Evolutionary conservation across 2,797 vertebrate species (phyloP).

Genomic region (Salmo trutta): DNA sequence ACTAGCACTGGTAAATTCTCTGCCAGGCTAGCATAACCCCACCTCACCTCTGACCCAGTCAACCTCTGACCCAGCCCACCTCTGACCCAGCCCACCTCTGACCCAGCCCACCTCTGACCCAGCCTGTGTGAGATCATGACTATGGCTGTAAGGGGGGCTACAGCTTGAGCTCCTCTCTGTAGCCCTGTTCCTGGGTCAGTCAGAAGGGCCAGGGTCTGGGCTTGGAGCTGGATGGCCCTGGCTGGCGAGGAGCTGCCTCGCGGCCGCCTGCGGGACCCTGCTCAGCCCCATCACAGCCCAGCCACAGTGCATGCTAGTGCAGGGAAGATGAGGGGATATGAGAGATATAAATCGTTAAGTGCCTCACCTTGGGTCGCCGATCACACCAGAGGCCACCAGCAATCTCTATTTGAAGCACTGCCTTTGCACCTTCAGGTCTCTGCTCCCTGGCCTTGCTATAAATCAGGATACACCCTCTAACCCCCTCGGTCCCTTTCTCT

Average conservation of each 20-base stretch:
- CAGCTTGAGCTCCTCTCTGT: conserved; percentile 34
- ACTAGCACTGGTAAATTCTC: conserved; percentile 40
- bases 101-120: neutral
- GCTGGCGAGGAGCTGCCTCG: conserved; percentile 39
- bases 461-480: conserved; percentile 78
- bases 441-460: conserved; percentile 81
- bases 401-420: conserved; percentile 86
- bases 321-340: conserved; percentile 76
- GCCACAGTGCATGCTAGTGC: conserved; percentile 28
- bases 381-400: conserved; percentile 81
- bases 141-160: conserved; percentile 42
- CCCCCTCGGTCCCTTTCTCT: conserved; percentile 43
- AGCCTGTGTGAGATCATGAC: conserved; percentile 47
- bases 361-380: conserved; percentile 84
- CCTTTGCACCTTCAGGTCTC: conserved; percentile 80
- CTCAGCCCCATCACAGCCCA: conserved; percentile 40
- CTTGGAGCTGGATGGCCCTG: conserved; percentile 46
- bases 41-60: conserved; percentile 47
- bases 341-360: conserved; percentile 83
- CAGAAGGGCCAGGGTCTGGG: conserved; percentile 47
- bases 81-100: neutral
- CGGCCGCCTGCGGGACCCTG: conserved; percentile 38
- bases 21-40: conserved; percentile 46
- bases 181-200: conserved; percentile 45
- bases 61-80: neutral